Conservation (phyloP, 2,797 vertebrate genomes). For the Australoheros facetus region DNA sequence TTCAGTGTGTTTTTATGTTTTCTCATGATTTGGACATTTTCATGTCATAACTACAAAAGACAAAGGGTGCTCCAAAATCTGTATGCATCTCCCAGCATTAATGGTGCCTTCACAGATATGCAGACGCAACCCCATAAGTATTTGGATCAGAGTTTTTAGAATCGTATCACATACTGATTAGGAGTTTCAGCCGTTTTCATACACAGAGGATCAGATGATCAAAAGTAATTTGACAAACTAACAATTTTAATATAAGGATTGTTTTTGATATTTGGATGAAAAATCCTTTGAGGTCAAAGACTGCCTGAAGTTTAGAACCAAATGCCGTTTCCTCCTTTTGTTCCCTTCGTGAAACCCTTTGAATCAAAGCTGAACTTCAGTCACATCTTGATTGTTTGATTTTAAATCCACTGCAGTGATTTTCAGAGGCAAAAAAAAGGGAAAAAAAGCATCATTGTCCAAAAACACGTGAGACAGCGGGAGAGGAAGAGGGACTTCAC, state of each 20-base stretch:
- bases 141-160: neutral
- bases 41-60: no score
- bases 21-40: no score
- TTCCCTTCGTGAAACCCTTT: neutral
- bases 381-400: accelerated
- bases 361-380: neutral
- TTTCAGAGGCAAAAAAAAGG: no score
- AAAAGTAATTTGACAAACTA: neutral
- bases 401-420: no score
- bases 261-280: neutral
- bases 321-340: neutral
- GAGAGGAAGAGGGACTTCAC: neutral
- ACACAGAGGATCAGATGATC: neutral
- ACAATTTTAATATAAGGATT: neutral
- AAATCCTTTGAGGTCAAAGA: no score
- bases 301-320: no score
- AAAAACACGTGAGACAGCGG: neutral
- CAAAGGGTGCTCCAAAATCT: no score
- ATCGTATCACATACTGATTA: neutral
- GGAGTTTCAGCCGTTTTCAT: neutral
- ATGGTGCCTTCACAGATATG: no score
- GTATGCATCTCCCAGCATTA: no score
- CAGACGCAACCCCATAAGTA: no score
- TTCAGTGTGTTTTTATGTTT: no score
- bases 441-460: neutral